Evolutionary conservation across 2,113 vertebrate species (phyloP).

Genomic region (Tiliqua scincoides): DNA sequence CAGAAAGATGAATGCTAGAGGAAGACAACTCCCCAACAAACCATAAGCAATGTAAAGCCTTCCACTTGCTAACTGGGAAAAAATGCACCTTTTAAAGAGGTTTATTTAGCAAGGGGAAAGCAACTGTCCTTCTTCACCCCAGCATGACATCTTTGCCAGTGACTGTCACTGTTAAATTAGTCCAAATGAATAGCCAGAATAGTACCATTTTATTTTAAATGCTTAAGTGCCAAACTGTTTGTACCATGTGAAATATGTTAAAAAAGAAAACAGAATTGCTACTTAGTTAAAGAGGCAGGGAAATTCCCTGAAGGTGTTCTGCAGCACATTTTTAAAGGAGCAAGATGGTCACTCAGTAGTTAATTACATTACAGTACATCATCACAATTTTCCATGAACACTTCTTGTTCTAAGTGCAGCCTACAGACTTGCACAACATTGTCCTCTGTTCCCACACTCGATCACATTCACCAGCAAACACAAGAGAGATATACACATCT

Average conservation of each 20-base stretch:
- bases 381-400: not conserved
- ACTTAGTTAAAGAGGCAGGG: not conserved
- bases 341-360: not conserved
- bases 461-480: conserved; percentile 1
- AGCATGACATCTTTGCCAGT: not conserved
- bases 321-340: not conserved
- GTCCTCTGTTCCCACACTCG: conserved; percentile 9
- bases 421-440: conserved; percentile 2
- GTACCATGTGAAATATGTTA: not conserved
- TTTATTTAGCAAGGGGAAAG: too few species aligned
- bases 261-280: not conserved
- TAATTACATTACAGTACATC: not conserved
- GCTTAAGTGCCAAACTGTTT: not conserved
- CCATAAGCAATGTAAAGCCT: too few species aligned
- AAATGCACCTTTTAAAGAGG: too few species aligned
- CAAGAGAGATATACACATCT: not conserved
- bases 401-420: conserved; percentile 4
- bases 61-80: too few species aligned
- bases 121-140: too few species aligned
- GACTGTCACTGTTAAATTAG: not conserved
- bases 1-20: not conserved
- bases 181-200: not conserved
- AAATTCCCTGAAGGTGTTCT: not conserved
- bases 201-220: not conserved
- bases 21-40: not conserved